Base-by-base conservation (phyloP, 2,113 vertebrate genomes). In the Takifugu flavidus region DNA sequence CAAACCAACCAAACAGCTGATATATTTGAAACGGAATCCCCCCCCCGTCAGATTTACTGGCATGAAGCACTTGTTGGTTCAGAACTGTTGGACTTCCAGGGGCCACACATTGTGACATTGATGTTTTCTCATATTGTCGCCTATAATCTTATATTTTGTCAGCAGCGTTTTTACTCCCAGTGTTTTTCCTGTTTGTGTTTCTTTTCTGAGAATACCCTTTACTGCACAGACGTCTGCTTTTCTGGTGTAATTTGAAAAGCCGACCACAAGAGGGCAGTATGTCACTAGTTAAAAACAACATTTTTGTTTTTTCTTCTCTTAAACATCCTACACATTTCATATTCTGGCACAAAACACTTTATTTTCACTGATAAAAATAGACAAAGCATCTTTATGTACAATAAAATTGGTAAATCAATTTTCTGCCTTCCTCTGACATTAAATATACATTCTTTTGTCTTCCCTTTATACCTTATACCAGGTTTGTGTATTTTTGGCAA, bases 301-400 rank as follows among this genome's bases (percentile, higher is more conserved):
- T 20, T n/a, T 25, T 56, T 42, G 6, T 3, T 52, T 52, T 25
- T 50, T n/a, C 3, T n/a, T 27, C 1, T 10, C 1, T 53, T 13
- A 1, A 43, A 47, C 10, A 26, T 12, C 7, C 2, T 14, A 11
- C 28, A 84, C 28, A 61, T 60, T 5, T 14, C 5, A 58, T 44
- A 56, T 25, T 52, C n/a, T 80, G 71, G 80, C 80, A 89, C 84
- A 85, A 90, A 88, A 89, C 86, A 85, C 65, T 92, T 91, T 90
- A 90, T 87, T 90, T 65, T 71, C 57, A 87, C 79, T 75, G 83
- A 74, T 52, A 90, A 90, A 92, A 90, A 89, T 85, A 88, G 77
- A 89, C 75, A 72, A 62, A 70, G 59, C 15, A 72, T 82, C 65
- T 87, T 31, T 59, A 70, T 77, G 57, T 77, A 78, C 45, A 80